Conservation (phyloP, 2,888 invertebrate species). For the Noctua pronuba region DNA sequence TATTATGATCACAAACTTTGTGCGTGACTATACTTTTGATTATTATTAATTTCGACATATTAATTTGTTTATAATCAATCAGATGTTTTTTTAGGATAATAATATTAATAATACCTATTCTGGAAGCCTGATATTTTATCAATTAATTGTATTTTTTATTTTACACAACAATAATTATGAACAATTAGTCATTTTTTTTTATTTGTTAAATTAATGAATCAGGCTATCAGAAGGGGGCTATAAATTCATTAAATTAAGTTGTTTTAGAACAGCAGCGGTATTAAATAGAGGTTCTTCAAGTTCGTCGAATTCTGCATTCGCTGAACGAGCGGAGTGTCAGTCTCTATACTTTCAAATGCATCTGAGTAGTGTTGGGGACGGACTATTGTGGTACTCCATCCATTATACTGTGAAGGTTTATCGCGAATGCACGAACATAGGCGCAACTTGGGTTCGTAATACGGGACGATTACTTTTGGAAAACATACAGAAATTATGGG, state of each 20-base stretch:
- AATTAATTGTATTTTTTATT: not conserved
- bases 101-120: slow-evolving; percentile 40
- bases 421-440: slow-evolving; percentile 35
- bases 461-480: not conserved
- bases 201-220: slow-evolving; percentile 11
- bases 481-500: not conserved
- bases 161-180: not conserved
- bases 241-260: slow-evolving; percentile 20
- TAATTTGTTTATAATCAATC: slow-evolving; percentile 35
- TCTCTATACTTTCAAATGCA: slow-evolving; percentile 77
- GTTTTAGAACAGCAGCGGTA: slow-evolving; percentile 33
- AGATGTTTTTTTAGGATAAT: slow-evolving; percentile 19
- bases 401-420: slow-evolving; percentile 42
- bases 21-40: slow-evolving; percentile 77
- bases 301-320: slow-evolving; percentile 35
- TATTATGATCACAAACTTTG: slow-evolving; percentile 80
- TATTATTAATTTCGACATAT: slow-evolving; percentile 33
- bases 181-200: not conserved
- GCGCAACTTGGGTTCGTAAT: slow-evolving; percentile 5
- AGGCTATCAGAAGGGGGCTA: slow-evolving; percentile 35
- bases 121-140: slow-evolving; percentile 51
- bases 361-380: slow-evolving; percentile 78
- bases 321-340: slow-evolving; percentile 62
- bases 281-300: slow-evolving; percentile 19
- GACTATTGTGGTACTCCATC: slow-evolving; percentile 70